Conservation (phyloP, 1,140 invertebrate species). For the Diprion similis region DNA sequence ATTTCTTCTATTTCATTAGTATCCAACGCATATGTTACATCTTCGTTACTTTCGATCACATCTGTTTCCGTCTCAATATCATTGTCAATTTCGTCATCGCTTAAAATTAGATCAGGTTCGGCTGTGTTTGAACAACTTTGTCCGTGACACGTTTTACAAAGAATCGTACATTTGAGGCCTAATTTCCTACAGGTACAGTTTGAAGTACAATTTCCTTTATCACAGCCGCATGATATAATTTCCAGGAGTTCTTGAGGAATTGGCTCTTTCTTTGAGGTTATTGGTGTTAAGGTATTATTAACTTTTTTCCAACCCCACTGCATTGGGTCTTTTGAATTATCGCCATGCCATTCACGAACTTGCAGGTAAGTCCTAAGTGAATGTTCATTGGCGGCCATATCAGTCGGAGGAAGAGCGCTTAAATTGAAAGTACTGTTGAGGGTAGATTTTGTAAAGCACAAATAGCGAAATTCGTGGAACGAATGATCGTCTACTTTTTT, state of each 20-base stretch:
- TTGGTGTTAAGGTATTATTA: conserved; percentile 7
- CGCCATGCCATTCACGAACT: conserved; percentile 9
- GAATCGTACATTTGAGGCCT: background rate
- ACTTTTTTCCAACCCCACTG: conserved; percentile 16
- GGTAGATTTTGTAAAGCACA: background rate
- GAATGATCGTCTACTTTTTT: background rate
- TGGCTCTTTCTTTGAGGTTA: background rate
- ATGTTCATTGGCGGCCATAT: conserved; percentile 11
- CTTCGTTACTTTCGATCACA: background rate
- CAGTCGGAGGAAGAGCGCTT: conserved; percentile 12
- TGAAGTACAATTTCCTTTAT: background rate
- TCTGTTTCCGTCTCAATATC: background rate
- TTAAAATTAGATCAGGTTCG: background rate
- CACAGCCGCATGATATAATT: too few relatives aligned
- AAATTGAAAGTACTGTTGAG: conserved; percentile 7
- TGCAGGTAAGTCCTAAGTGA: conserved; percentile 9
- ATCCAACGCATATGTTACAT: background rate
- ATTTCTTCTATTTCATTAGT: too few relatives aligned
- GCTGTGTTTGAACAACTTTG: background rate
- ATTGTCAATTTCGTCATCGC: background rate
- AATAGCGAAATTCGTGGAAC: background rate
- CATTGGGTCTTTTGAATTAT: conserved; percentile 4
- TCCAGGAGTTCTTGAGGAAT: background rate
- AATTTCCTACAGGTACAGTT: background rate
- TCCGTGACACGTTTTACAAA: background rate